Evolutionary conservation across 2,888 invertebrate species (phyloP).

Genomic region (Megastigmus dorsalis): DNA sequence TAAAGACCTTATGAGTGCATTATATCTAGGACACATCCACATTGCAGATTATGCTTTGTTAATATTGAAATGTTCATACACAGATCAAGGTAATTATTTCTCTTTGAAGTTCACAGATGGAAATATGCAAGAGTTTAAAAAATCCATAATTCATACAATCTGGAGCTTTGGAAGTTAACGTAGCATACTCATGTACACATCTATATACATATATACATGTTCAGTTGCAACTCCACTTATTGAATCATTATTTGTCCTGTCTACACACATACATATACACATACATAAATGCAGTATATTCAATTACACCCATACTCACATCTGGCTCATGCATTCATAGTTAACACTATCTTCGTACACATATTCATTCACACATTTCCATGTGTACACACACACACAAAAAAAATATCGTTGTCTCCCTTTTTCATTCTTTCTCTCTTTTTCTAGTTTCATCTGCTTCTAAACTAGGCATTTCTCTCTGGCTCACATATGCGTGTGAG

Average conservation of each 20-base stretch:
- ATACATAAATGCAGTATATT: constrained; percentile 6
- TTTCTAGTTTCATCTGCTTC: constrained; percentile 14
- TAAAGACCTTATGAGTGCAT: too few species aligned
- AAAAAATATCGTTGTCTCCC: background rate
- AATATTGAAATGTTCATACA: too few species aligned
- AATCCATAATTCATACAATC: constrained; percentile 8
- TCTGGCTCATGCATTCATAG: background rate
- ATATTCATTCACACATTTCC: background rate
- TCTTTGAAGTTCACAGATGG: background rate
- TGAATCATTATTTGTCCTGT: constrained; percentile 1
- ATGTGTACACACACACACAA: background rate
- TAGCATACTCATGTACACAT: background rate
- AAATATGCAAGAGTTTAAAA: too few species aligned
- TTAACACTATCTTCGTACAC: background rate
- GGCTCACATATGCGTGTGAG: background rate
- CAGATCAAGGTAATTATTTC: too few species aligned
- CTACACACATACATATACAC: background rate
- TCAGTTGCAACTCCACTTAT: background rate
- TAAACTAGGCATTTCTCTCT: background rate
- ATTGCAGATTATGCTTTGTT: too few species aligned
- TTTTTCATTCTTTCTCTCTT: background rate
- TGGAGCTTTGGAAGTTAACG: background rate
- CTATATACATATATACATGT: too few species aligned
- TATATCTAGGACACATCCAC: too few species aligned
- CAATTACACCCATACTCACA: background rate